Evolutionary conservation across 2,888 invertebrate genomes (phyloP).

Genomic region (Chaetogeoica ovagalla): DNA sequence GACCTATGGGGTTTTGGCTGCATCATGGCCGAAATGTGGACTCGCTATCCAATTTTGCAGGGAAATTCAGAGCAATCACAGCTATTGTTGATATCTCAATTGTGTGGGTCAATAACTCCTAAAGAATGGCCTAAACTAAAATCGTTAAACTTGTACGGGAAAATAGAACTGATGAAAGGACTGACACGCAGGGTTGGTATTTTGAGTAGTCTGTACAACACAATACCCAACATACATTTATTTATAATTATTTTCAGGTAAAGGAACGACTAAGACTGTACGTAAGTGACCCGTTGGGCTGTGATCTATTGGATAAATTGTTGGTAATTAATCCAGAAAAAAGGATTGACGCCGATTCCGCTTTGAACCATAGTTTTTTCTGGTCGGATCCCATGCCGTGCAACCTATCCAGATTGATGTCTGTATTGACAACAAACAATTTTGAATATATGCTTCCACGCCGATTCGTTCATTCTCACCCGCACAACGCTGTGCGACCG

Average conservation of each 20-base stretch:
- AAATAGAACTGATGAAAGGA: constrained; percentile 82
- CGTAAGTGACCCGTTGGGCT: constrained; percentile 86
- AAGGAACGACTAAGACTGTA: constrained; percentile 84
- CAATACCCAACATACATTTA: no score
- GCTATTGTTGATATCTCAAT: constrained; percentile 86
- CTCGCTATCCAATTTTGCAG: constrained; percentile 81
- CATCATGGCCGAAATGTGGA: constrained; percentile 99
- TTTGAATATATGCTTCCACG: constrained; percentile 88
- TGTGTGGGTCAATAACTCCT: constrained; percentile 93
- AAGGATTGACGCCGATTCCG: constrained; percentile 84
- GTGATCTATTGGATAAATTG: constrained; percentile 89
- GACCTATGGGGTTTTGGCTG: constrained; percentile 98
- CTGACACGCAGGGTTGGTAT: constrained; percentile 75
- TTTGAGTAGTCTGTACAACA: background rate
- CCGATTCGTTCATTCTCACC: constrained; percentile 69
- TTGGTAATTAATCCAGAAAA: constrained; percentile 89
- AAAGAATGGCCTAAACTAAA: constrained; percentile 94
- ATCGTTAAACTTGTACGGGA: constrained; percentile 80
- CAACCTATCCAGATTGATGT: constrained; percentile 86
- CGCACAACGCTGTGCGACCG: constrained; percentile 66
- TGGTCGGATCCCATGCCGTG: constrained; percentile 97
- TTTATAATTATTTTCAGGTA: constrained; percentile 60
- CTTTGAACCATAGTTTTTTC: constrained; percentile 96
- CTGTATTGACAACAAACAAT: constrained; percentile 87
- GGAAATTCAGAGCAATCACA: constrained; percentile 97